Evolutionary conservation across 2,797 vertebrate species (phyloP), one percentile per base, ranked within the genome.

Genomic region (Sciurus vulgaris): DNA sequence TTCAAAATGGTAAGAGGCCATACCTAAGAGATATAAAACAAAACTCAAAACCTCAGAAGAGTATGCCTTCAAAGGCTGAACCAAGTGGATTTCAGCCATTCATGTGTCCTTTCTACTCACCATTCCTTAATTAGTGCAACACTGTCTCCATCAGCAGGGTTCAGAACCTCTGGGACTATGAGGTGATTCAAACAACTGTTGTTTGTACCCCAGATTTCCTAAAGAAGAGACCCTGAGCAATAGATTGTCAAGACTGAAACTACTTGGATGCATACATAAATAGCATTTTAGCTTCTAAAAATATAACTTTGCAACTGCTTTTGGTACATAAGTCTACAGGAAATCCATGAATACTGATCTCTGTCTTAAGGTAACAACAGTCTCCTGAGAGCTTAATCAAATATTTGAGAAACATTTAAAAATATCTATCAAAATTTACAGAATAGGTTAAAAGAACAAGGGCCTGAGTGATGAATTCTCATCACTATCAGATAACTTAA

Each of bases 1-100:
- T 93, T 82, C 30, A 95, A 95, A 89, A 86, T 59, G 38, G 30
- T 28, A 94, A 81, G n/a, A 76, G 51, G 18, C 2, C 5, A 59
- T 69, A 41, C 13, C 10, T 93, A 56, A 88, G 28, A 30, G 15
- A 70, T 61, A 3, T n/a, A 84, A 93, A 89, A 78, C 33, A 95
- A 94, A 96, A 93, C 6, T 74, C 1, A 59, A 47, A 61, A 74
- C 8, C 4, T 79, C 67, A 85, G 12, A 65, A 41, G 24, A 87
- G 6, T 70, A 18, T 83, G 22, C 3, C 44, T 73, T 38, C 3
- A 15, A 88, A 70, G 22, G 15, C 15, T 73, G 44, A 93, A 69
- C 30, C 24, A 59, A 86, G n/a, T 70, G 47, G 49, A 0, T 7
- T n/a, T 65, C 81, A 67, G 15, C 7, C 5, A 18, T 70, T 93